Base-by-base conservation (phyloP, 2,797 vertebrate genomes). In the Pseudomugil tenellus region DNA sequence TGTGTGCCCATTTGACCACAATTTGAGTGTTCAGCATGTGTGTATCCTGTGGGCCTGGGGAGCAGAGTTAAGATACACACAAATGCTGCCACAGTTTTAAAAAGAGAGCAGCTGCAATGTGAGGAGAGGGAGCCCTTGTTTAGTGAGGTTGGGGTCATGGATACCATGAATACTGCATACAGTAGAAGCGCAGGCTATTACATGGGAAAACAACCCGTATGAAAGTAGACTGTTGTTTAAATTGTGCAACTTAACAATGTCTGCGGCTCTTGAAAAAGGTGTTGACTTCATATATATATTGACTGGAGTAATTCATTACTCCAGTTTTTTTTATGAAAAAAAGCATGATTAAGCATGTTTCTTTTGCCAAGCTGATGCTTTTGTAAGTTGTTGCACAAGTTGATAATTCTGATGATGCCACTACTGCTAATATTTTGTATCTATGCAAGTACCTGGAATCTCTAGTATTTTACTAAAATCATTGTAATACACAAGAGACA, bases 1-100 rank as follows among this genome's bases (percentile, higher is more conserved):
- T 55, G 39, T 39, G 13, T 41, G 46, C 12, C 34, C 59, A 12
- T 39, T 39, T 39, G 19, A 7, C 39, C 28, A 26, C 11, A 2
- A 9, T 29, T 28, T 46, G 19, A 26, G 34, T n/a, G 34, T n/a
- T 10, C n/a, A 9, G 39, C 17, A 4, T 43, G 31, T 34, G 13
- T 19, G 41, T 58, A 31, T 53, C 13, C 34, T 11, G 37, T 14
- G 17, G 23, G 25, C 25, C 23, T 52, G 49, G 16, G 14, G 19
- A 46, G 19, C 19, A 46, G 63, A n/a, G n/a, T 35, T 23, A 35
- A 57, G 55, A 21, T 43, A 35, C 55, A 49, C 55, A 58, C 14
- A 13, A 21, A 67, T 23, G 23, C 10, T 16, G 11, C 4, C 19
- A n/a, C 12, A n/a, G 55, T 37, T 37, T n/a, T 37, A 25, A 67